Evolutionary conservation across 2,113 vertebrate species (phyloP).

Genomic region (Chitala chitala): DNA sequence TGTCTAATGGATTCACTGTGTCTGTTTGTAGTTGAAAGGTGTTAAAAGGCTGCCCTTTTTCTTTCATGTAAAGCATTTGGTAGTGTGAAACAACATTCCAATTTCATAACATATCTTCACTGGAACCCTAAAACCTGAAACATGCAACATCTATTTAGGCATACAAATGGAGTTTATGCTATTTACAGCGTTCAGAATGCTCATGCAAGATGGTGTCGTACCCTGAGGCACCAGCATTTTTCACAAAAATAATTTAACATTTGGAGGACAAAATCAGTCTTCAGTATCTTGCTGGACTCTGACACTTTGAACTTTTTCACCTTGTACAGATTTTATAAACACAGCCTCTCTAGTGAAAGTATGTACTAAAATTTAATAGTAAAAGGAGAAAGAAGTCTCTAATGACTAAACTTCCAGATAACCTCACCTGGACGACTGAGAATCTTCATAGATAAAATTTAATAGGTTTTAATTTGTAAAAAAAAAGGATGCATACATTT

Average conservation of each 20-base stretch:
- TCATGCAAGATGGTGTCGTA: neutral
- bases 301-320: no score
- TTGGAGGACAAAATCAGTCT: neutral
- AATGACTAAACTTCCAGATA: no score
- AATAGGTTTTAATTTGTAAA: no score
- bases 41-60: constrained; percentile 8
- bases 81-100: neutral
- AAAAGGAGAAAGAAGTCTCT: no score
- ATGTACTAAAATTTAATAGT: no score
- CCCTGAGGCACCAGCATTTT: neutral
- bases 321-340: no score
- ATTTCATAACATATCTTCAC: neutral
- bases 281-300: no score
- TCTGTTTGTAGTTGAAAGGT: constrained; percentile 9
- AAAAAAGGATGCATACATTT: no score
- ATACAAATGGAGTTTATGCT: neutral
- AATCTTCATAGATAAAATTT: no score
- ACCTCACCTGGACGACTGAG: no score
- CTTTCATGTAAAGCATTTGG: constrained; percentile 1
- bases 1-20: neutral
- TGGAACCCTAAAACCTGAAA: neutral
- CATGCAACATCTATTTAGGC: neutral
- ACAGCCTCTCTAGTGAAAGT: no score
- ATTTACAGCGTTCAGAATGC: neutral
- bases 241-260: constrained; percentile 2